phyloP scores from a whole-genome alignment of 2,888 invertebrate genomes.

The Hydriomena furcata region DNA sequence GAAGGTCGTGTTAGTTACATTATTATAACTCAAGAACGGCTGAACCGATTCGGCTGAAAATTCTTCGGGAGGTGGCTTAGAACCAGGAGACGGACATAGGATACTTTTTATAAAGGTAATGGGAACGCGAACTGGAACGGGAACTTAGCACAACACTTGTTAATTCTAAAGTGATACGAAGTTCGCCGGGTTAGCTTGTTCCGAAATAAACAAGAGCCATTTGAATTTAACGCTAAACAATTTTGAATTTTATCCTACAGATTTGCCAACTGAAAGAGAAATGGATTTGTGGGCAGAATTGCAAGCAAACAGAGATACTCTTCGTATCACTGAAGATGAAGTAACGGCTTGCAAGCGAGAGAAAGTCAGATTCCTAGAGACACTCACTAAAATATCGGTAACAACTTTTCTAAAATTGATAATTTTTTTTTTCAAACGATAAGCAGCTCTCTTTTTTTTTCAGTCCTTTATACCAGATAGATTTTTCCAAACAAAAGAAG shows the following conservation, averaged over 20 bases:
- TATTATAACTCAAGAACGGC: no score
- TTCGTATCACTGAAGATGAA: conserved; percentile 71
- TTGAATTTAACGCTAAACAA: background rate
- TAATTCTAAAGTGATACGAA: no score
- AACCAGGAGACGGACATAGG: no score
- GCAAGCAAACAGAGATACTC: conserved; percentile 71
- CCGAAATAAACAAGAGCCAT: no score
- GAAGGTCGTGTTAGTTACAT: no score
- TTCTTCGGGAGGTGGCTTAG: no score
- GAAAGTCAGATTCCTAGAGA: conserved; percentile 73
- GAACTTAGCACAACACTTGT: no score
- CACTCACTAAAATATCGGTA: conserved; percentile 71
- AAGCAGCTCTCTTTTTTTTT: conserved; percentile 47
- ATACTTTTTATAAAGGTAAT: no score
- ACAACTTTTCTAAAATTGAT: conserved; percentile 29
- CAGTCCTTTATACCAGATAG: conserved; percentile 63
- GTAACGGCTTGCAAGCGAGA: conserved; percentile 65
- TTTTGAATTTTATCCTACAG: conserved; percentile 42
- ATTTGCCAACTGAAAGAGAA: conserved; percentile 71
- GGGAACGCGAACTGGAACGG: no score
- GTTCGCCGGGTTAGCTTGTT: no score
- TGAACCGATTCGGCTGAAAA: no score
- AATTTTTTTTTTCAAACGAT: background rate
- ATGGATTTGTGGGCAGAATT: conserved; percentile 74
- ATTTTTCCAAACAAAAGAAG: conserved; percentile 49